A percentile compares a stretch with the other conserved stretches of the same genome.
These are phyloP conservation scores for Drosophila oshimai DNA, from an alignment of 1,140 invertebrate genomes.

Conservation along the genomic window DNA sequence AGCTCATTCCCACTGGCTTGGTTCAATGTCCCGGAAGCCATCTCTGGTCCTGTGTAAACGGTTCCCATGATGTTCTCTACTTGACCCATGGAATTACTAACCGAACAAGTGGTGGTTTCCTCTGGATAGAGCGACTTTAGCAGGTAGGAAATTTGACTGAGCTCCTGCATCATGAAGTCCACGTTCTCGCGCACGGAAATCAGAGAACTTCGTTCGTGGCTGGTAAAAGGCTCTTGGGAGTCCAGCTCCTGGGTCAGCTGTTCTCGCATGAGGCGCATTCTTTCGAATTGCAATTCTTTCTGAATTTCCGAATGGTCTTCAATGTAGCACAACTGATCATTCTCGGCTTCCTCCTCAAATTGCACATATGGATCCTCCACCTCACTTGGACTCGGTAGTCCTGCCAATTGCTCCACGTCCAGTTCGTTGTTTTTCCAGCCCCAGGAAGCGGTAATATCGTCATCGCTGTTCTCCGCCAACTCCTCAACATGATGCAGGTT, in stretches of 20 bases:
- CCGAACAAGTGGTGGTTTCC: neutral
- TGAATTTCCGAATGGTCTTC: neutral
- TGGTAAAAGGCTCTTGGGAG: neutral
- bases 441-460: conserved; percentile 1
- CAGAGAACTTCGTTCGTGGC: neutral
- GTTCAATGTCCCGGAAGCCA: neutral
- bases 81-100: neutral
- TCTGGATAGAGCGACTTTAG: neutral
- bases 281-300: neutral
- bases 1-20: neutral
- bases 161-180: conserved; percentile 15
- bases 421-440: conserved; percentile 9
- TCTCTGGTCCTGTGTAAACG: neutral
- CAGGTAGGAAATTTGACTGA: conserved; percentile 3
- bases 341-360: neutral
- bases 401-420: neutral
- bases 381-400: neutral
- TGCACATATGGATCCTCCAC: neutral
- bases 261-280: neutral
- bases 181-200: neutral
- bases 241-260: neutral
- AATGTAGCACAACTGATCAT: neutral
- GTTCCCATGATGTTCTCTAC: neutral
- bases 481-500: neutral
- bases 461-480: neutral